A percentile compares a stretch with the other conserved stretches of the same genome.
phyloP scores from a whole-genome alignment of 1,140 invertebrate genomes.

The Pseudomyrmex flavicornis region DNA sequence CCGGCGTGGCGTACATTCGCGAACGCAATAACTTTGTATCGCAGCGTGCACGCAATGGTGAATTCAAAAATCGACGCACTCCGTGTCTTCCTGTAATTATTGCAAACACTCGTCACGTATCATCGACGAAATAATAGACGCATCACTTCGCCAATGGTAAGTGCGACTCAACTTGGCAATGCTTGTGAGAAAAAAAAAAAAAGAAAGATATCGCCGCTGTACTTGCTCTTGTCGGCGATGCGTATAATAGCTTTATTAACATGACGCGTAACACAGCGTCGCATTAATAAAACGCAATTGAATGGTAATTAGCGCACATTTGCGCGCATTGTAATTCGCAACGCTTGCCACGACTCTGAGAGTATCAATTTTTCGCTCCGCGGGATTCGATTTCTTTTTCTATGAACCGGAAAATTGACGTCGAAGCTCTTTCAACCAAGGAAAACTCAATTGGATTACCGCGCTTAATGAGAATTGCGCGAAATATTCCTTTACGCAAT shows the following conservation, averaged over 20 bases:
- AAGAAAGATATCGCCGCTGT: neutral
- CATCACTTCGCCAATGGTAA: neutral
- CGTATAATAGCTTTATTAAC: slow-evolving; percentile 34
- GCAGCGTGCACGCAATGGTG: neutral
- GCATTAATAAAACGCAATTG: slow-evolving; percentile 38
- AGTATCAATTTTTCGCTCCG: slow-evolving; percentile 41
- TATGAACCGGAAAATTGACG: slow-evolving; percentile 41
- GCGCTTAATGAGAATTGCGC: neutral
- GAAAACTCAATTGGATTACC: slow-evolving; percentile 7
- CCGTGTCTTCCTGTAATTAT: slow-evolving; percentile 35
- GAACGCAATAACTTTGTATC: slow-evolving; percentile 34
- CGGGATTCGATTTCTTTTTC: slow-evolving; percentile 37
- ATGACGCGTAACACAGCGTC: neutral
- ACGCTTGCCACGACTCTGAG: neutral
- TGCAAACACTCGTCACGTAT: slow-evolving; percentile 44
- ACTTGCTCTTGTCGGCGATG: neutral
- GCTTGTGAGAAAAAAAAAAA: neutral
- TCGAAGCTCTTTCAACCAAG: neutral
- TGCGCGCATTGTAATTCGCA: slow-evolving; percentile 13
- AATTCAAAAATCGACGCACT: slow-evolving; percentile 23
- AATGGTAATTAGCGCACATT: slow-evolving; percentile 1
- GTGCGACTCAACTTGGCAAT: neutral
- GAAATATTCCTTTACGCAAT: neutral
- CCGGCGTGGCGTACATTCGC: slow-evolving; percentile 6
- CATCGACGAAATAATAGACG: neutral